Percentiles rank a stretch among this genome's conserved stretches.
Evolutionary conservation across 2,888 invertebrate genomes (phyloP).

Genomic region (Euphydryas editha): DNA sequence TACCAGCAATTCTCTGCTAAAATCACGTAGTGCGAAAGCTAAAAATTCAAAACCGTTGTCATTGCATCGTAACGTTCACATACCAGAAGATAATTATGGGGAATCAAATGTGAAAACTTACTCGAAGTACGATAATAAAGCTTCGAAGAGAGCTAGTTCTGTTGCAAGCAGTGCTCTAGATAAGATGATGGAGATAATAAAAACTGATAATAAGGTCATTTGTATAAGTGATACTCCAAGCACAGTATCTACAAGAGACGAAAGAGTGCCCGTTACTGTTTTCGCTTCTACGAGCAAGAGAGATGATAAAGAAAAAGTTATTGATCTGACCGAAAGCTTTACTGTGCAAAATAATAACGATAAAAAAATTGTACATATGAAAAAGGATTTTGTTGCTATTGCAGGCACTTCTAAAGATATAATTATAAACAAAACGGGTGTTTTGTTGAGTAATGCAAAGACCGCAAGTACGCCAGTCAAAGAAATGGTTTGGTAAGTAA

Average conservation of each 20-base stretch:
- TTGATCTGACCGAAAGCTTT: conserved; percentile 26
- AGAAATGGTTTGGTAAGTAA: conserved; percentile 22
- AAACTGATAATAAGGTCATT: background rate
- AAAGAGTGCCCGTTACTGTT: background rate
- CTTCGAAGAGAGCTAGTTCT: background rate
- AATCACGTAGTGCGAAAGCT: background rate
- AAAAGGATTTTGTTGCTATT: conserved; percentile 30
- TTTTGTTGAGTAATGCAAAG: conserved; percentile 8
- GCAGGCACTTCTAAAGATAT: conserved; percentile 53
- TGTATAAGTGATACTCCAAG: background rate
- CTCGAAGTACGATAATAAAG: background rate
- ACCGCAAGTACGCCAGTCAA: background rate
- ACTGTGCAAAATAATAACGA: background rate
- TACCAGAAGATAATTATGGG: conserved; percentile 52
- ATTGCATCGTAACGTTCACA: conserved; percentile 65
- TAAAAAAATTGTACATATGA: conserved; percentile 5
- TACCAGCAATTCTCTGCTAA: background rate
- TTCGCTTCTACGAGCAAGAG: background rate
- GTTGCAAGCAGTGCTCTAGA: background rate
- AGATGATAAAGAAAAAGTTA: conserved; percentile 10
- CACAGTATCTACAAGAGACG: background rate
- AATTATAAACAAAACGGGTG: conserved; percentile 37
- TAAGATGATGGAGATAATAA: background rate
- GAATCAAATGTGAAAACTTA: background rate
- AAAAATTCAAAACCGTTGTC: conserved; percentile 54